Percentiles rank a stretch among this genome's conserved stretches.
Evolutionary conservation across 2,797 vertebrate species (phyloP).

Genomic region (Rhabdomys pumilio): DNA sequence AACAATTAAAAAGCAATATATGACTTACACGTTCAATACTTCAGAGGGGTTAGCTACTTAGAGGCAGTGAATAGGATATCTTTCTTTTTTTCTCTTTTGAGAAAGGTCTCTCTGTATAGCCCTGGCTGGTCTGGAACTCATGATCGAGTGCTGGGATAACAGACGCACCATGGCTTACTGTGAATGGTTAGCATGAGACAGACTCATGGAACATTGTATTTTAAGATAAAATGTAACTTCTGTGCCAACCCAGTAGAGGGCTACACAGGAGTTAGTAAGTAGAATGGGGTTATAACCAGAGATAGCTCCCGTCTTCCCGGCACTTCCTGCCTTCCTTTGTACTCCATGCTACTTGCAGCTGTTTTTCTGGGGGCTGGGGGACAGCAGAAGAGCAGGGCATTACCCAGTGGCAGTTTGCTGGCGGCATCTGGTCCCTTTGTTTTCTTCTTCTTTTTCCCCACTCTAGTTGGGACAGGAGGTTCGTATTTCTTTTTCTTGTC

Average conservation of each 20-base stretch:
- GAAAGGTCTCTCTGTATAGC: neutral
- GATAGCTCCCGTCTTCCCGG: neutral
- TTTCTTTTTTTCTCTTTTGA: too few species aligned
- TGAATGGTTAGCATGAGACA: neutral
- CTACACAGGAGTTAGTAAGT: neutral
- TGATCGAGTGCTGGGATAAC: neutral
- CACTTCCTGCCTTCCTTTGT: neutral
- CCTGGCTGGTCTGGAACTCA: neutral
- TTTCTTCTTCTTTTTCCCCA: slow-evolving; percentile 99
- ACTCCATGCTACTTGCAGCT: rapidly evolving
- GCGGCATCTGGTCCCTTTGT: slow-evolving; percentile 99
- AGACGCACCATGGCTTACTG: neutral
- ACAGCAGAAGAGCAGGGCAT: neutral
- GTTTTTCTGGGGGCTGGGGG: neutral
- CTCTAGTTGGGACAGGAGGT: slow-evolving; percentile 98
- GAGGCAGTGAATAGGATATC: neutral
- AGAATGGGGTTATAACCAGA: neutral
- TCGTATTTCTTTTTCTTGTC: slow-evolving; percentile 99
- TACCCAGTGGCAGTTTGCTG: slow-evolving; percentile 98
- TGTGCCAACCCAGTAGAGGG: neutral
- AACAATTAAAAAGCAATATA: neutral
- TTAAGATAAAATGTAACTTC: slow-evolving; percentile 16
- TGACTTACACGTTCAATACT: neutral
- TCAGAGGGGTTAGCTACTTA: slow-evolving; percentile 7
- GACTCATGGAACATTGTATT: neutral